These are phyloP conservation scores for Altica lythri DNA, from an alignment of 2,888 invertebrate species.

Conservation along the genomic window DNA sequence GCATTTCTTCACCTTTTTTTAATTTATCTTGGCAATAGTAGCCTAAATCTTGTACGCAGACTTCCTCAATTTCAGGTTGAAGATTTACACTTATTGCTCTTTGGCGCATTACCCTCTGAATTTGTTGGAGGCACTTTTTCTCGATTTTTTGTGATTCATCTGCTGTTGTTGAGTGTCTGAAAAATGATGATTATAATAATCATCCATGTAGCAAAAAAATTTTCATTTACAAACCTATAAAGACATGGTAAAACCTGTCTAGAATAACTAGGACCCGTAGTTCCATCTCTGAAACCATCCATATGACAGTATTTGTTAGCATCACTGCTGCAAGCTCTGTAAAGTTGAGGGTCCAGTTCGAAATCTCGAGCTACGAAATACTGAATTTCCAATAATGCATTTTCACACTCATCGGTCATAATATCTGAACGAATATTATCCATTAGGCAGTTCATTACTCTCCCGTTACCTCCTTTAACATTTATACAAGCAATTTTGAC, in stretches of 20 bases:
- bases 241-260: slow-evolving; percentile 89
- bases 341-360: slow-evolving; percentile 87
- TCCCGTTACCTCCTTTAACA: slow-evolving; percentile 74
- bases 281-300: slow-evolving; percentile 75
- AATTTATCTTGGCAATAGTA: slow-evolving; percentile 81
- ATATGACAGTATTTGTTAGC: slow-evolving; percentile 83
- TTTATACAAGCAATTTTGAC: slow-evolving; percentile 79
- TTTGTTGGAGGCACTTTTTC: slow-evolving; percentile 73
- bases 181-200: slow-evolving; percentile 5
- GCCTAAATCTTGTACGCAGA: slow-evolving; percentile 85
- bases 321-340: slow-evolving; percentile 85
- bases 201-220: neutral
- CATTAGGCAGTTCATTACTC: slow-evolving; percentile 93
- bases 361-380: slow-evolving; percentile 97
- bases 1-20: slow-evolving; percentile 89
- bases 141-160: slow-evolving; percentile 57
- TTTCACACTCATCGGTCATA: slow-evolving; percentile 90
- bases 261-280: slow-evolving; percentile 74
- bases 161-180: slow-evolving; percentile 26
- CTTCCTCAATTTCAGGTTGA: slow-evolving; percentile 91
- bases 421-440: slow-evolving; percentile 81
- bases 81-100: slow-evolving; percentile 91
- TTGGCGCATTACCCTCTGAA: slow-evolving; percentile 90
- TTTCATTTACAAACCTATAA: slow-evolving; percentile 65
- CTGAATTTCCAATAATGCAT: slow-evolving; percentile 91